Base-by-base conservation (phyloP, 2,797 vertebrate species). In the Gephyroberyx darwinii region DNA sequence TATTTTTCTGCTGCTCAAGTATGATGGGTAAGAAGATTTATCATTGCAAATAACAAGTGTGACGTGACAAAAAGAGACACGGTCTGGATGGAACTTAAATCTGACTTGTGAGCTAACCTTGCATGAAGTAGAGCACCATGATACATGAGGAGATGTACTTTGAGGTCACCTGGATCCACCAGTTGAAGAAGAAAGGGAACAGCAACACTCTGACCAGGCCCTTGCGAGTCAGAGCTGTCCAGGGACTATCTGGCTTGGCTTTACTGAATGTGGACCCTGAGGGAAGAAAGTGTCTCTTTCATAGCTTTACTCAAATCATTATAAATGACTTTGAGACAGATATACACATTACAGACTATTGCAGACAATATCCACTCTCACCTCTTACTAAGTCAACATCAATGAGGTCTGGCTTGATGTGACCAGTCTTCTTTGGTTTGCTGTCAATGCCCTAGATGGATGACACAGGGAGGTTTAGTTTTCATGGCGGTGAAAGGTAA, bases 81-180 rank as follows among this genome's bases (percentile, higher is more conserved):
- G 1, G 19, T 30, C 20, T 37, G 26, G 66, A 56, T 58, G 13
- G 19, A 59, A 10, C 19, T 43, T 54, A 16, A 5, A 54, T 30
- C 35, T 0, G 7, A 69, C 48, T 48, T 5, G 5, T 22, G 43
- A 51, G 52, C 86, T 71, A 59, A 99, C 98, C 96, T 95, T 99
- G 96, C 93, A 98, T 93, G 81, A 98, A 54, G 66, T 99, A 99
- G 64, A 99, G 94, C 48, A 96, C 65, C 47, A 99, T 91, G 71
- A 99, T 95, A 85, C 95, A 97, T 39, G 88, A 92, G 59, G 96
- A 99, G 85, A 99, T 95, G 47, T 92, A 90, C 76, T 86, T 94
- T 63, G 97, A 98, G 8, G 98, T 99, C 45, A 99, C 98, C 86
- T 97, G 96, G 80, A 98, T 98, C 98, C 98, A 99, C 98, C 98